phyloP scores from a whole-genome alignment of 2,113 vertebrate species.

The Tonatia bakeri region DNA sequence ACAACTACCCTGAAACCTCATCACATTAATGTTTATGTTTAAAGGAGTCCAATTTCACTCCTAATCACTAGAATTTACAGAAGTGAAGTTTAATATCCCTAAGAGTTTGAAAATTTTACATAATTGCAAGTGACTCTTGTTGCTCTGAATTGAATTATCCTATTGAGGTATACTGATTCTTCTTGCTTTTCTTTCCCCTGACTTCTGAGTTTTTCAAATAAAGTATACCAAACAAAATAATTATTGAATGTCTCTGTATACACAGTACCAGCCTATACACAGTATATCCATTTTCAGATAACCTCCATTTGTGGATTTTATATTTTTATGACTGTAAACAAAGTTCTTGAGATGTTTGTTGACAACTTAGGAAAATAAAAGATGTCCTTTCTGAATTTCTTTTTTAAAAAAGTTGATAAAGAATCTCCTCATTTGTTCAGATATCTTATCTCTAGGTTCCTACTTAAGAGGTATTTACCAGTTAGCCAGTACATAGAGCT shows the following conservation, averaged over 20 bases:
- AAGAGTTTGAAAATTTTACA: slow-evolving; percentile 25
- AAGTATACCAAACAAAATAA: neutral
- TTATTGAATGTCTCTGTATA: neutral
- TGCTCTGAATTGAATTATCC: slow-evolving; percentile 9
- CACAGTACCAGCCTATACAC: neutral
- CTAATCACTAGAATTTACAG: neutral
- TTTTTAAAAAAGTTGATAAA: neutral
- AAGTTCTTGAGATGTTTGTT: neutral
- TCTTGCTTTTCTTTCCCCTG: neutral
- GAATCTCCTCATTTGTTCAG: neutral
- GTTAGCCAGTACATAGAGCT: neutral
- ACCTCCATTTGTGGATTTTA: neutral
- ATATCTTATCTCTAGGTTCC: neutral
- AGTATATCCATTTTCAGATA: neutral
- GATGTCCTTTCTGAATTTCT: neutral
- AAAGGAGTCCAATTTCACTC: slow-evolving; percentile 27
- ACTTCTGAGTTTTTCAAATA: neutral
- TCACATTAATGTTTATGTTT: neutral
- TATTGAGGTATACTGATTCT: neutral
- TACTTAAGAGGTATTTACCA: neutral
- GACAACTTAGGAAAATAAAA: slow-evolving; percentile 11
- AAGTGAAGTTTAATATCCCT: slow-evolving; percentile 3
- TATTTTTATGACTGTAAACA: neutral
- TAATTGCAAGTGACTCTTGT: neutral
- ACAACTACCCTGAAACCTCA: neutral